phyloP scores from a whole-genome alignment of 2,888 invertebrate genomes.

The Lithodes maja region DNA sequence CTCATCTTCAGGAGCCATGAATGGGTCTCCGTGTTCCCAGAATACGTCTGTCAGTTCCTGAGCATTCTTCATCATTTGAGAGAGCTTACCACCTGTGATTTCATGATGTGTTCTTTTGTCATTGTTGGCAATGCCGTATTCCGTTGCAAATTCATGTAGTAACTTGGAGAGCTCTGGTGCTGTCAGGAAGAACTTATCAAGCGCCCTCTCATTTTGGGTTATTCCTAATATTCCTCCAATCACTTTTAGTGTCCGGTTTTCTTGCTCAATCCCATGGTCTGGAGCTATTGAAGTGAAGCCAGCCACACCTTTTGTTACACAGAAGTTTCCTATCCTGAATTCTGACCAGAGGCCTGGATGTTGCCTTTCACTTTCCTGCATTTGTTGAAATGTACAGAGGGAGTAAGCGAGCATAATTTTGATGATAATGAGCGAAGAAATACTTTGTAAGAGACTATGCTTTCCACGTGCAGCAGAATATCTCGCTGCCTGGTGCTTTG shows the following conservation, averaged over 20 bases:
- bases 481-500: too few species aligned
- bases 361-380: neutral
- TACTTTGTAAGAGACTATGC: too few species aligned
- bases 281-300: constrained; percentile 25
- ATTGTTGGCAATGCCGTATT: neutral
- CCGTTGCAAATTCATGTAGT: neutral
- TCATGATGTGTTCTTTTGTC: constrained; percentile 9
- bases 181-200: constrained; percentile 10
- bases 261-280: constrained; percentile 34
- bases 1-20: neutral
- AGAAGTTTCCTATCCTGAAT: constrained; percentile 20
- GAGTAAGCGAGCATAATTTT: neutral
- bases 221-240: constrained; percentile 20
- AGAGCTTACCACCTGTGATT: constrained; percentile 25
- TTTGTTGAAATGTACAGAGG: constrained; percentile 14
- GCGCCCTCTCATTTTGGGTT: constrained; percentile 18
- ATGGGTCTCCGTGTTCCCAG: constrained; percentile 6
- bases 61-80: constrained; percentile 1
- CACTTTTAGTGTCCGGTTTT: constrained; percentile 23
- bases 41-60: constrained; percentile 1
- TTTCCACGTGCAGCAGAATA: too few species aligned
- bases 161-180: constrained; percentile 23
- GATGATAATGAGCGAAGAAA: too few species aligned
- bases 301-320: constrained; percentile 10
- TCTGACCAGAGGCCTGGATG: constrained; percentile 24